phyloP scores from a whole-genome alignment of 1,140 invertebrate species.

The Tyrophagus putrescentiae region DNA sequence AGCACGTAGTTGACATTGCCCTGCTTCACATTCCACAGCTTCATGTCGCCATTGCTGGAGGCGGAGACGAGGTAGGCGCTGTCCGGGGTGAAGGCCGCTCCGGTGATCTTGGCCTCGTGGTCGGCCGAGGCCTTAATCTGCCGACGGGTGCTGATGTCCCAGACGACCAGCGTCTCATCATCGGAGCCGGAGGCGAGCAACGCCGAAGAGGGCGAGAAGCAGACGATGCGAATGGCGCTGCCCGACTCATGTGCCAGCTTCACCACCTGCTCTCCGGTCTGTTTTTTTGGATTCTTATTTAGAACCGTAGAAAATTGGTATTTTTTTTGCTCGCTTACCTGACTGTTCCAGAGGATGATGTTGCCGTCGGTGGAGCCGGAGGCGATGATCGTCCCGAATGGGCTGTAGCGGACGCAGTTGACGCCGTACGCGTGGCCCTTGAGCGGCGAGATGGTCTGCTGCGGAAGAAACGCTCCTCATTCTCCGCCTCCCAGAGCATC shows the following conservation, averaged over 20 bases:
- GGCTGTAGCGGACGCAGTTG: conserved; percentile 45
- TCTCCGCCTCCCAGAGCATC: conserved; percentile 31
- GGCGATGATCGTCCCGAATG: conserved; percentile 50
- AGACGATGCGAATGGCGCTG: conserved; percentile 47
- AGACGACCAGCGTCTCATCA: conserved; percentile 54
- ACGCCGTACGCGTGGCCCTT: conserved; percentile 36
- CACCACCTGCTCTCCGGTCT: conserved; percentile 44
- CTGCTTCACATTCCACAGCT: conserved; percentile 44
- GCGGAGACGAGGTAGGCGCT: conserved; percentile 47
- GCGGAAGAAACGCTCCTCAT: conserved; percentile 27
- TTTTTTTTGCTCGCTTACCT: conserved; percentile 30
- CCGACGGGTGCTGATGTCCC: conserved; percentile 48
- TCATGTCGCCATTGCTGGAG: conserved; percentile 48
- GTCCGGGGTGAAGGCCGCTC: conserved; percentile 48
- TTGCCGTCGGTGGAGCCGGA: conserved; percentile 56
- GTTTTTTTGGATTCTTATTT: conserved; percentile 20
- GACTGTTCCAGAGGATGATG: conserved; percentile 50
- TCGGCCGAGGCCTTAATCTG: conserved; percentile 47
- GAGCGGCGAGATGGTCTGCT: conserved; percentile 32
- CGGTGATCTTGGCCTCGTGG: conserved; percentile 46
- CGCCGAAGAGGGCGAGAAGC: conserved; percentile 49
- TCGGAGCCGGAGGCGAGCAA: conserved; percentile 53
- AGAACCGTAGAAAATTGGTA: not conserved
- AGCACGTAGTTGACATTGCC: conserved; percentile 35
- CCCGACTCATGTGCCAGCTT: conserved; percentile 49